phyloP scores from a whole-genome alignment of 2,888 invertebrate genomes.

The Orchesella flavescens region DNA sequence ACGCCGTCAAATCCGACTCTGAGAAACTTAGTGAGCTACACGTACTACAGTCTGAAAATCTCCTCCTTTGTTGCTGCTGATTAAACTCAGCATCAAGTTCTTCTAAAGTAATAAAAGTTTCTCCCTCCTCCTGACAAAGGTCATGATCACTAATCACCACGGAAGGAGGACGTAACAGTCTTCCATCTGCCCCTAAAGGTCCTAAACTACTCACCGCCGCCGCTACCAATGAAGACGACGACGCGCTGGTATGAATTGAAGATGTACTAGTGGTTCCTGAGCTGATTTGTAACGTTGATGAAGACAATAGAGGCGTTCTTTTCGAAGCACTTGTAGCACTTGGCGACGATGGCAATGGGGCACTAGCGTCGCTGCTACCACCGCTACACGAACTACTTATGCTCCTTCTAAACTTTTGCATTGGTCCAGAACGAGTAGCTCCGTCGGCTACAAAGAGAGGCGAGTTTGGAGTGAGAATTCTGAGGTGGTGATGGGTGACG shows the following conservation, averaged over 20 bases:
- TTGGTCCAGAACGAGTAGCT: background rate
- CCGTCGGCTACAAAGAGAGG: conserved; percentile 35
- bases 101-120: conserved; percentile 68
- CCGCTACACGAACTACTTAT: conserved; percentile 24
- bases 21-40: conserved; percentile 71
- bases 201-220: conserved; percentile 47
- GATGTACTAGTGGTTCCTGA: conserved; percentile 39
- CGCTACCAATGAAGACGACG: conserved; percentile 25
- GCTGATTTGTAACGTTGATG: conserved; percentile 31
- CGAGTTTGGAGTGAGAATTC: conserved; percentile 36
- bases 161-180: conserved; percentile 69
- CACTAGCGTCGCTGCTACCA: conserved; percentile 24
- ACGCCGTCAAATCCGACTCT: conserved; percentile 67
- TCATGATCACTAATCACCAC: conserved; percentile 72
- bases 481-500: background rate
- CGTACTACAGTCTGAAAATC: conserved; percentile 71
- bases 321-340: conserved; percentile 1
- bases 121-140: conserved; percentile 66
- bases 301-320: conserved; percentile 25
- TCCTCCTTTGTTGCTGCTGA: conserved; percentile 56
- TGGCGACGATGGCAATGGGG: background rate
- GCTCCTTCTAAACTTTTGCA: conserved; percentile 39
- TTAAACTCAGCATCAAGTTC: conserved; percentile 70
- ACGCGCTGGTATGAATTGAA: conserved; percentile 28
- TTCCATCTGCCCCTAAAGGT: conserved; percentile 43